Percentiles rank a stretch among this genome's conserved stretches.
Conservation (phyloP, 1,140 invertebrate genomes). For the Bombus ignitus region DNA sequence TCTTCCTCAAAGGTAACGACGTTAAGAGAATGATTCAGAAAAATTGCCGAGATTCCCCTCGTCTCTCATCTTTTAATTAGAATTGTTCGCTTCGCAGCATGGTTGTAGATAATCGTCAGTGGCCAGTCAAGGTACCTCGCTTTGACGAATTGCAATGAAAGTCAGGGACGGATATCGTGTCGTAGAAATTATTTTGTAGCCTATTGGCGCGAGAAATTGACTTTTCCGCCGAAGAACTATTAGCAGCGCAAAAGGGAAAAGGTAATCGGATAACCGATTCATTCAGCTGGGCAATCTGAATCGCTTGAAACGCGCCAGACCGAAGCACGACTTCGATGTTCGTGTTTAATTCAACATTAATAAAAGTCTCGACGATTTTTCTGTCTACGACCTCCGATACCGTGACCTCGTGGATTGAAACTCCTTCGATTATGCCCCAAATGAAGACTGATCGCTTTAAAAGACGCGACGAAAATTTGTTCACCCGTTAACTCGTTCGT, state of each 20-base stretch:
- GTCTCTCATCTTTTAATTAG: background rate
- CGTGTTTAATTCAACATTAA: conserved; percentile 26
- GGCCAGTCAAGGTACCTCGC: background rate
- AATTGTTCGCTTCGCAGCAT: background rate
- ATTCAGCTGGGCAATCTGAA: conserved; percentile 1
- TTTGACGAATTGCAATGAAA: background rate
- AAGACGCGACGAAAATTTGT: background rate
- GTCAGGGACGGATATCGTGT: background rate
- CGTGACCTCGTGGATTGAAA: background rate
- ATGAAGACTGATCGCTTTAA: background rate
- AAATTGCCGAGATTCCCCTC: too few species aligned
- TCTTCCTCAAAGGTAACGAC: background rate
- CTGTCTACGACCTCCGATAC: background rate
- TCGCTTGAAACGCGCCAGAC: background rate
- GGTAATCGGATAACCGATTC: conserved; percentile 26
- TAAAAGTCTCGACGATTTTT: background rate
- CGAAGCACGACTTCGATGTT: too few species aligned
- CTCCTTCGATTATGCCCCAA: background rate
- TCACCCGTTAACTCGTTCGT: background rate
- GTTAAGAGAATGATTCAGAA: too few species aligned
- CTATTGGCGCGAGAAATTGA: conserved; percentile 33
- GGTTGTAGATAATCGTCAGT: background rate
- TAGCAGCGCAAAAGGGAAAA: background rate
- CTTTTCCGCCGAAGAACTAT: conserved; percentile 16
- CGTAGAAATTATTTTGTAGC: conserved; percentile 31